Evolutionary conservation across 2,797 vertebrate genomes (phyloP), one percentile per base, ranked within the genome.

Genomic region (Chaenodraco wilsoni): DNA sequence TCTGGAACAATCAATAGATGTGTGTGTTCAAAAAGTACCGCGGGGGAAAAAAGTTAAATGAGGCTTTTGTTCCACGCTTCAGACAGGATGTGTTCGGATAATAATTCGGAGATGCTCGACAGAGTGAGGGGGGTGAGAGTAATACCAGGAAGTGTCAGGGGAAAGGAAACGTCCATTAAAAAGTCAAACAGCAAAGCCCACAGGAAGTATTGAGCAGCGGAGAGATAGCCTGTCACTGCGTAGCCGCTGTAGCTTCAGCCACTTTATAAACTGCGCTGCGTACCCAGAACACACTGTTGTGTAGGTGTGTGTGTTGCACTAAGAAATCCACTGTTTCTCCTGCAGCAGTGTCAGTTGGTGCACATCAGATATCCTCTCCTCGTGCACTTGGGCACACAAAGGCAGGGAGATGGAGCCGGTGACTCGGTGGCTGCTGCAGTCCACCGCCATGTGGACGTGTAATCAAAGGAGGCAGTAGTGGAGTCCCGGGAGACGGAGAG

Each of bases 381-480:
- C 90, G 86, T 90, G 87, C 87, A 89, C 88, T 88, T 83, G 85
- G 85, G 86, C 91, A 91, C 90, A 93, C 90, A 92, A 90, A 86
- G 72, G 80, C 74, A 51, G 65, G 79, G 84, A 81, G 78, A 88
- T 88, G 81, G 87, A 89, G 86, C 65, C 23, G 54, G 84, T 81
- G 89, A 86, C 81, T 88, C 78, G 81, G 79, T 88, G 87, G 83
- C 86, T 23, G 60, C 60, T 83, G 82, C 85, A 71, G 78, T 89
- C 88, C 91, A 67, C 83, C 56, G 76, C 84, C 89, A 81, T 90
- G 92, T 88, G 85, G 92, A 87, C 85, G 89, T 92, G 92, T 93
- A 92, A 92, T 93, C 93, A 93, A 91, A 90, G 87, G 82, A 94
- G 91, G 83, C 80, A 81, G 82, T 76, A 70, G 86, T 84, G 33